Percentiles rank a stretch among this genome's conserved stretches.
phyloP scores from a whole-genome alignment of 2,113 vertebrate genomes.

The Lycaon pictus region DNA sequence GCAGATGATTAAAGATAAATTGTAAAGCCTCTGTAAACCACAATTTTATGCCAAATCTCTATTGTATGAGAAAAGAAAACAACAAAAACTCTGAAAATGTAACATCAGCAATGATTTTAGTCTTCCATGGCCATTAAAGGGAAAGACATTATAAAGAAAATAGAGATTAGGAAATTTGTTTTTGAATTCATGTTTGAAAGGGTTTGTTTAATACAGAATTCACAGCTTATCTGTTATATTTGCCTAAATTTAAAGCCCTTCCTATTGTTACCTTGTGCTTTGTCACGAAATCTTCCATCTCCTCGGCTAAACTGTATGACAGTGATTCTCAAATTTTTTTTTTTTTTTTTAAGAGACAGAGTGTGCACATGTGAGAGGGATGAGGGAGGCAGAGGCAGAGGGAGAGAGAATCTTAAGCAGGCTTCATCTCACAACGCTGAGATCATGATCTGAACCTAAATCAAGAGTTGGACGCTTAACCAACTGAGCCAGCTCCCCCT shows the following conservation, averaged over 20 bases:
- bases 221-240: not conserved
- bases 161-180: not conserved
- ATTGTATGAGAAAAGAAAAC: not conserved
- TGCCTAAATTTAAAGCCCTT: not conserved
- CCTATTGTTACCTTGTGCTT: not conserved
- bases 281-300: not conserved
- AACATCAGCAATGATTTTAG: not conserved
- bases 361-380: not conserved
- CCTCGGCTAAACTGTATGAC: not conserved
- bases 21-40: not conserved
- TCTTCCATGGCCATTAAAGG: not conserved
- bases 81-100: not conserved
- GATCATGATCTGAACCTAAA: not conserved
- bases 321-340: not conserved
- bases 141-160: not conserved
- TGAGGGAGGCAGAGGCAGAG: not conserved
- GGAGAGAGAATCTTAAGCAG: not conserved
- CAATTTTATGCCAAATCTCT: slow-evolving; percentile 15
- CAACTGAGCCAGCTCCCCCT: not conserved
- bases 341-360: not conserved
- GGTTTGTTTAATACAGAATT: slow-evolving; percentile 13
- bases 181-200: slow-evolving; percentile 19
- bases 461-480: not conserved
- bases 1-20: not conserved
- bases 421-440: not conserved